Evolutionary conservation across 53 echinoderm and acorn worm species (phyloP).

Genomic region (Echinarachnius parma): DNA sequence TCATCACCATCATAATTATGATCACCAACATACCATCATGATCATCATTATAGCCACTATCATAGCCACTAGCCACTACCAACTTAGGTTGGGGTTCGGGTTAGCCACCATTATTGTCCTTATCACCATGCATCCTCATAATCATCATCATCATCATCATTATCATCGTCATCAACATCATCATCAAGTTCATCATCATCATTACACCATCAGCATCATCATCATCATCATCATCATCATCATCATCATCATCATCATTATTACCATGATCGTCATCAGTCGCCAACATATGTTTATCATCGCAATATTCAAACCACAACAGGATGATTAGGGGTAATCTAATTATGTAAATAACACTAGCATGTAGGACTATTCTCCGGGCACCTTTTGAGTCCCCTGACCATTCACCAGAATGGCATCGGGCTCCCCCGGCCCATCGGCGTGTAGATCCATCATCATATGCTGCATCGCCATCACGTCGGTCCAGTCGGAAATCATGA

Average conservation of each 20-base stretch:
- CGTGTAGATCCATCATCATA: constrained; percentile 66
- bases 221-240: constrained; percentile 1
- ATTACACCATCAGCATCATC: neutral
- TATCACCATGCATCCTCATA: neutral
- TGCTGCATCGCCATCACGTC: constrained; percentile 73
- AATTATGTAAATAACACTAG: no score
- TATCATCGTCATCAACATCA: neutral
- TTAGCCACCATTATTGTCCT: no score
- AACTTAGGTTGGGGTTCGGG: no score
- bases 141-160: neutral
- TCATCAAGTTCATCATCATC: neutral
- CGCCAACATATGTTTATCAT: no score
- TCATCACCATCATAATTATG: no score
- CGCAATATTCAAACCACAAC: no score
- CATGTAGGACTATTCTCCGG: no score
- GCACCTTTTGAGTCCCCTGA: constrained; percentile 50
- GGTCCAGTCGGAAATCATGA: constrained; percentile 81
- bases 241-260: neutral
- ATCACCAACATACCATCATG: no score
- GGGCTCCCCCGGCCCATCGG: constrained; percentile 72
- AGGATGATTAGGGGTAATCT: no score
- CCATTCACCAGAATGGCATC: constrained; percentile 89
- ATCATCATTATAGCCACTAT: no score
- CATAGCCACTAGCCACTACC: no score
- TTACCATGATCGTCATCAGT: neutral